Evolutionary conservation across 23 tunicate species (phyloP), one percentile per base, ranked within the genome.

Genomic region (Corella eumyota): DNA sequence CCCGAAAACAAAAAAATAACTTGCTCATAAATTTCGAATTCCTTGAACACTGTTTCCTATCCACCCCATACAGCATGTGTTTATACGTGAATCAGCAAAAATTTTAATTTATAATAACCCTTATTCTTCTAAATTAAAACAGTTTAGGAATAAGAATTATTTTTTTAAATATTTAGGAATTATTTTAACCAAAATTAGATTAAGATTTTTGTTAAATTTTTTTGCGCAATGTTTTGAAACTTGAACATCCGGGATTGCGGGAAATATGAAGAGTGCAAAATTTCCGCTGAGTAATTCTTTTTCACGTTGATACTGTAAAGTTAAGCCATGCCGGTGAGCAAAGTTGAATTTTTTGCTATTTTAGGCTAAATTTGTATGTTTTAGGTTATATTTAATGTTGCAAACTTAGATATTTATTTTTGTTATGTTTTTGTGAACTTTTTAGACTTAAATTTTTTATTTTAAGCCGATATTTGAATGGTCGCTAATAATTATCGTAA

Each of bases 321-420:
- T 32, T 15, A 33, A 60, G 65, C 65, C 44, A 60, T 60, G 65
- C 65, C 65, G 44, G 65, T 60, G 22, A 60, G 65, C 11, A 60
- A 60, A 32, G 1, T 28, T 60, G 7, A 22, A 28, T 32, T 60
- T 56, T 4, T 56, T 5, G 17, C 3, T 20, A 4, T 1, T 56
- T 56, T 26, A 2, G 2, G 3, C 45, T 45, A 32, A 32, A 32
- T 20, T 54, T 54, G 27, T 54, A 23, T n/a, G n/a, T n/a, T n/a
- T n/a, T n/a, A n/a, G n/a, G n/a, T n/a, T n/a, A n/a, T n/a, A n/a
- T n/a, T n/a, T n/a, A n/a, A n/a, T n/a, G n/a, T n/a, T n/a, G n/a
- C n/a, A n/a, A n/a, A n/a, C n/a, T n/a, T n/a, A n/a, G n/a, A n/a
- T n/a, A n/a, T n/a, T n/a, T n/a, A n/a, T n/a, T n/a, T n/a, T n/a